Percentiles rank a stretch among this genome's conserved stretches.
Conservation (phyloP, 2,797 vertebrate species). For the Gastrophryne carolinensis region DNA sequence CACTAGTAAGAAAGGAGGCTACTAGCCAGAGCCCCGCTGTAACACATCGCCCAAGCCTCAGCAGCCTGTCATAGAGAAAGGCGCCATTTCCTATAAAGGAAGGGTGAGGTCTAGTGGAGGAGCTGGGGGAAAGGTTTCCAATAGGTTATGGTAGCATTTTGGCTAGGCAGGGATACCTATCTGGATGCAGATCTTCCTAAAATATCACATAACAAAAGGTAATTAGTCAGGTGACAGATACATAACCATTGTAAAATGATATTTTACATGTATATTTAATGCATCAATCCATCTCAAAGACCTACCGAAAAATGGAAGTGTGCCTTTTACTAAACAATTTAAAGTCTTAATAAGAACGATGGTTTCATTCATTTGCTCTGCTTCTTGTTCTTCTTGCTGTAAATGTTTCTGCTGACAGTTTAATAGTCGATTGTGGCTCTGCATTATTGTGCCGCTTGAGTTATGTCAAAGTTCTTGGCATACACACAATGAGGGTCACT, state of each 20-base stretch:
- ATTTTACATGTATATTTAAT: not conserved
- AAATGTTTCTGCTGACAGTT: conserved; percentile 30
- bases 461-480: conserved; percentile 23
- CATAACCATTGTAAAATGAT: not conserved
- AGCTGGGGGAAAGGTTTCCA: no score
- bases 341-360: conserved; percentile 21
- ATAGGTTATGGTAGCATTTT: no score
- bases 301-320: not conserved
- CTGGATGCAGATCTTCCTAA: no score
- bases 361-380: not conserved
- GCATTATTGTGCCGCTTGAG: conserved; percentile 8
- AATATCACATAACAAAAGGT: not conserved
- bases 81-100: no score
- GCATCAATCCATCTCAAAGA: not conserved
- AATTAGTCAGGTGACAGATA: not conserved
- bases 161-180: no score
- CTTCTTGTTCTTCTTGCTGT: conserved; percentile 1
- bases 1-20: no score
- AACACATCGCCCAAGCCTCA: no score
- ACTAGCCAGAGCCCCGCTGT: no score
- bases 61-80: no score
- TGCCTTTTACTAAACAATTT: not conserved
- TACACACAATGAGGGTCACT: conserved; percentile 18
- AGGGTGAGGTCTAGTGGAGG: no score
- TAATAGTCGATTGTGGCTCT: conserved; percentile 18